phyloP scores from a whole-genome alignment of 2,888 invertebrate genomes.

The Magallana nippona region DNA sequence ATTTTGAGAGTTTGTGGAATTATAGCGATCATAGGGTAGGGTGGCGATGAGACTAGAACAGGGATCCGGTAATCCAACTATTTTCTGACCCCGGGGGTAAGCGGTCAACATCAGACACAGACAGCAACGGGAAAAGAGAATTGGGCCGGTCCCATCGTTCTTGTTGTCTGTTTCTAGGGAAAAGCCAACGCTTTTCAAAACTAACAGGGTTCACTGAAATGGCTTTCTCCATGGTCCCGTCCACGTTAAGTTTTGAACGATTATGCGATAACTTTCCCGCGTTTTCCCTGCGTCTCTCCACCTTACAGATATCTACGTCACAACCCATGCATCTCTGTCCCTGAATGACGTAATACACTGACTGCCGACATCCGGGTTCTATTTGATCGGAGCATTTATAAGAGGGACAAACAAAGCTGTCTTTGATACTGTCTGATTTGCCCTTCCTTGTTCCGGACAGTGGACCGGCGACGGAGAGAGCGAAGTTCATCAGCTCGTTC shows the following conservation, averaged over 20 bases:
- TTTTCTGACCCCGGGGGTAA: slow-evolving; percentile 32
- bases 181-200: slow-evolving; percentile 26
- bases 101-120: not conserved
- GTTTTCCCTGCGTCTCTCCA: slow-evolving; percentile 8
- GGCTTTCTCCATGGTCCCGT: not conserved
- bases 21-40: not conserved
- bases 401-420: not conserved
- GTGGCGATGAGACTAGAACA: not conserved
- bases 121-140: not conserved
- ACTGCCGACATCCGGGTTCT: slow-evolving; percentile 14
- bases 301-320: slow-evolving; percentile 34
- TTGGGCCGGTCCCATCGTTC: not conserved
- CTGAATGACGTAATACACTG: slow-evolving; percentile 16
- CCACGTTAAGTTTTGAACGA: not conserved
- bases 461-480: not conserved
- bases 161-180: not conserved
- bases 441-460: not conserved
- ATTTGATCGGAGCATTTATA: slow-evolving; percentile 15
- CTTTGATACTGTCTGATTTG: not conserved
- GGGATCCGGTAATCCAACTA: slow-evolving; percentile 35
- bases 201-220: not conserved
- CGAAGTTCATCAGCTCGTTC: slow-evolving; percentile 30
- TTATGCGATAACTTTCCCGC: not conserved
- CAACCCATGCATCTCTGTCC: slow-evolving; percentile 30
- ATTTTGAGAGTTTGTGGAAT: not conserved